Evolutionary conservation across 1,140 invertebrate genomes (phyloP).

Genomic region (Lamellibrachia luymesi): DNA sequence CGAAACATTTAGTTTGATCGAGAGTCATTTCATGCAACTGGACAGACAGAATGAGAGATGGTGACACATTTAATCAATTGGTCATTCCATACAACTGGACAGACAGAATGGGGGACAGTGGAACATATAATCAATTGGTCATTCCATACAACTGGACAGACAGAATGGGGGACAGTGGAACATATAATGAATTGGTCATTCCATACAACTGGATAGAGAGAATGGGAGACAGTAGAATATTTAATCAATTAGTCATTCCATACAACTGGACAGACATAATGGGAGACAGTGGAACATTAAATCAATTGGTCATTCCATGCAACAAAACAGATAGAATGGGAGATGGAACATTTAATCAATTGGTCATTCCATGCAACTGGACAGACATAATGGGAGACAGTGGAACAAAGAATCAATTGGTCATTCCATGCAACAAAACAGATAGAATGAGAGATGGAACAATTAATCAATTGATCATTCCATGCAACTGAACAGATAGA

Average conservation of each 20-base stretch:
- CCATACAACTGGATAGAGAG: neutral
- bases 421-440: neutral
- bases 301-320: neutral
- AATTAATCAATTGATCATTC: neutral
- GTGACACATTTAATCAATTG: too few relatives aligned
- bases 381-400: neutral
- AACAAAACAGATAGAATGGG: neutral
- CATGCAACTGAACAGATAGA: neutral
- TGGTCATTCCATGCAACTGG: neutral
- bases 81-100: too few relatives aligned
- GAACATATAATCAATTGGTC: too few relatives aligned
- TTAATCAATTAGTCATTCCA: neutral
- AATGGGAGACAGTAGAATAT: neutral
- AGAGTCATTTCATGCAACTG: neutral
- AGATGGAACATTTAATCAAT: neutral
- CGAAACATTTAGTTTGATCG: neutral
- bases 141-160: too few relatives aligned
- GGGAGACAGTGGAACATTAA: neutral
- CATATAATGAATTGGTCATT: neutral
- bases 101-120: too few relatives aligned
- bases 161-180: neutral
- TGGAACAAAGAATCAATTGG: neutral
- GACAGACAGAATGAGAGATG: neutral
- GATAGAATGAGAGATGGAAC: neutral
- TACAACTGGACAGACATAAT: neutral